Evolutionary conservation across 2,797 vertebrate species (phyloP), one percentile per base, ranked within the genome.

Genomic region (Acipenser ruthenus): DNA sequence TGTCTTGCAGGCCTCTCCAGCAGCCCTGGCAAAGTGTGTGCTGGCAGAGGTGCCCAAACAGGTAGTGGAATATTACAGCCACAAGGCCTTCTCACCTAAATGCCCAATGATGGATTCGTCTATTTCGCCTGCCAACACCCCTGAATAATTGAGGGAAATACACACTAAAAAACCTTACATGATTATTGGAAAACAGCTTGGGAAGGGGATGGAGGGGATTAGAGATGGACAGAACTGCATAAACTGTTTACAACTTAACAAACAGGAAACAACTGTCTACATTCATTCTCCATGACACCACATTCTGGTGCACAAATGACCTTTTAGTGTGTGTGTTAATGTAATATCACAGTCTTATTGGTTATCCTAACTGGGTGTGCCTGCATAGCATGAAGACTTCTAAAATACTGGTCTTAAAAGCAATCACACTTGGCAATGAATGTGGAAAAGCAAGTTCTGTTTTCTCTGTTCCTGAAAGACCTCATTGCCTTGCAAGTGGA

Each of bases 41-140:
- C 83, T 97, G 79, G 95, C 95, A 0, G 94, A 98, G 83, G 96
- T 97, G 64, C 96, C 95, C 71, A 93, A 92, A 77, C 95, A 98
- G 82, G 91, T 98, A 68, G 95, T 97, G 71, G 95, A 95, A 75
- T 96, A 94, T 79, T 95, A 93, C 87, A 97, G 94, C 84, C 91
- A 93, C 84, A 95, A 92, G 79, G 93, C 87, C 67, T 93, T 96
- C 63, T 80, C 90, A 0, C 96, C 94, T 0, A 91, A 92, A 65
- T 84, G 83, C 75, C 86, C 89, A 13, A 59, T 83, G 10, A 62
- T 80, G 67, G 84, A 86, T 11, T 77, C 86, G 51, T 90, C 87
- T 2, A 89, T 88, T 78, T 86, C 90, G 9, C 71, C 90, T 10
- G 84, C 90, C 79, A 86, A 85, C 79, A 93, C 85, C 0, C 90